A percentile compares a stretch with the other conserved stretches of the same genome.
Evolutionary conservation across 2,113 vertebrate species (phyloP).

Genomic region (Greenwoodochromis staneri): DNA sequence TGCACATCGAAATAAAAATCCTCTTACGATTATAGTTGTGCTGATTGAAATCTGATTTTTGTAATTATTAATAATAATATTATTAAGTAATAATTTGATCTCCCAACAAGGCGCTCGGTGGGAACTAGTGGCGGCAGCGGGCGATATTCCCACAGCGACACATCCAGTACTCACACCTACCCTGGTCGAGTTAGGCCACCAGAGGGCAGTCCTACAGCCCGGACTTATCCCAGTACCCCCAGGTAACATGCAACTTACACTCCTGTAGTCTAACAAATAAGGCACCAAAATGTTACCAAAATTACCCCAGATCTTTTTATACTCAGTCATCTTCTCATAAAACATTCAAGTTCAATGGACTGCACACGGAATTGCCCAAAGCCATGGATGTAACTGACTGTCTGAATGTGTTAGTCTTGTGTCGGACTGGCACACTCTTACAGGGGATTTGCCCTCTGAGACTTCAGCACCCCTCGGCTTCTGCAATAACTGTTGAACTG

Average conservation of each 20-base stretch:
- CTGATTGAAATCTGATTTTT: not conserved
- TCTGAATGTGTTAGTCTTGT: not conserved
- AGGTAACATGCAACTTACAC: slow-evolving; percentile 39
- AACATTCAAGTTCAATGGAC: not conserved
- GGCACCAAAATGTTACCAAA: not conserved
- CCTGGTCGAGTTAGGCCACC: slow-evolving; percentile 79
- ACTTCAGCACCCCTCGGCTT: not conserved
- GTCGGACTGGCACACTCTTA: not conserved
- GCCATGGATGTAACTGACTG: not conserved
- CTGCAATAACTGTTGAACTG: not conserved
- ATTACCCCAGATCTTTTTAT: not conserved
- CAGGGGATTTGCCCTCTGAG: not conserved
- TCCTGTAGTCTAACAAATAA: not conserved
- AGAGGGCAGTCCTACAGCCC: slow-evolving; percentile 85
- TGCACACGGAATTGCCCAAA: not conserved
- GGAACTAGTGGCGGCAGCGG: slow-evolving; percentile 75
- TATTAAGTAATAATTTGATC: not conserved
- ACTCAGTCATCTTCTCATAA: not conserved
- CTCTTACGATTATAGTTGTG: not conserved
- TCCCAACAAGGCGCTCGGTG: slow-evolving; percentile 80
- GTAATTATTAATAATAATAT: not conserved
- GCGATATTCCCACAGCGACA: slow-evolving; percentile 79
- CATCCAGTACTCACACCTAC: slow-evolving; percentile 86
- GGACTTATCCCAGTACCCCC: slow-evolving; percentile 74
- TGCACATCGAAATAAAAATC: not conserved